Base-by-base conservation (phyloP, 2,888 invertebrate species). In the Adineta ricciae region DNA sequence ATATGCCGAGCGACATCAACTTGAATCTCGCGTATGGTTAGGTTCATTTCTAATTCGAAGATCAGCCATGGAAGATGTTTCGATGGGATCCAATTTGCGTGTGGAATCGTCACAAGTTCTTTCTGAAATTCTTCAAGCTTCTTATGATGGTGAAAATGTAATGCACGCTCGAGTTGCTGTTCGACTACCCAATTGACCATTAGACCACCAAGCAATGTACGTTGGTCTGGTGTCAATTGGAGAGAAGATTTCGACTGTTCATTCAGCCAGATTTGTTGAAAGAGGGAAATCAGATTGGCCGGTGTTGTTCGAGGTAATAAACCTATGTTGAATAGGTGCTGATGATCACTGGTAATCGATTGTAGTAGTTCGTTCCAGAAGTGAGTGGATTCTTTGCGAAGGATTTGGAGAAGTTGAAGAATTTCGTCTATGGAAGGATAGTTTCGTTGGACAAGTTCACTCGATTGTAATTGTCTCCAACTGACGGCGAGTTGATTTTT, bases 21-120 rank as follows among this genome's bases (percentile, higher is more conserved):
- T 73, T 73, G 73, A 24, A 73, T 73, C 24, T 73, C 73, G 24
- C 73, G 73, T 38, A 73, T 73, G 2, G 73, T 73, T 38, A 41
- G 21, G 16, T 73, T 73, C 73, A 73, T 73, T 73, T 73, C 73
- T 41, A 73, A 21, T 73, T 73, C 73, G 2, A 73, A 73, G 0
- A 73, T 41, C 16, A 73, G 38, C 73, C 73, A 73, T 36, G 73
- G 73, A 41, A 73, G 73, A 73, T 73, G 73, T 41, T 73, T 21
- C 0, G 38, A 73, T 73, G 73, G 73, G 21, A 8, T 41, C 73
- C 73, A 73, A 41, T 73, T 73, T 11, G 27, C 5, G 38, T 73
- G 73, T 24, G 73, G 73, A 3, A 38, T 73, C 3, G 36, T 73
- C 16, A 24, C 21, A 5, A 73, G 73, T 41, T 73, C 73, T 73